These are phyloP conservation scores for Xanthia togata DNA, from an alignment of 2,888 invertebrate genomes.

Conservation along the genomic window DNA sequence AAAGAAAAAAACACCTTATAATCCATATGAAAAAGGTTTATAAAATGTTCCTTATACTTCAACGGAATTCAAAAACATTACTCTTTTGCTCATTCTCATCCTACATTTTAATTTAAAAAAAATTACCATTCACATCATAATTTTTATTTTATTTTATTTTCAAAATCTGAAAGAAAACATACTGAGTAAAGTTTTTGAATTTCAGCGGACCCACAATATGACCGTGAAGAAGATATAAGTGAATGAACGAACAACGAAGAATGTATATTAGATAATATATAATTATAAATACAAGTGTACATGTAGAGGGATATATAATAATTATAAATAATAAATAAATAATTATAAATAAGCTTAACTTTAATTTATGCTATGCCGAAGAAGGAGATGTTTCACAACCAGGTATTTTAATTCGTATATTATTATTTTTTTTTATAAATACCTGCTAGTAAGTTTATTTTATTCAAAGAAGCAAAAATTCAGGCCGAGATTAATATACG, in stretches of 20 bases:
- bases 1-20: slow-evolving; percentile 16
- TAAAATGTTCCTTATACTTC: slow-evolving; percentile 34
- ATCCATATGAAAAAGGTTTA: not conserved
- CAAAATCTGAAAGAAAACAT: slow-evolving; percentile 7
- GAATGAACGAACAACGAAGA: slow-evolving; percentile 59
- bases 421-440: not conserved
- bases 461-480: not conserved
- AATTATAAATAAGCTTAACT: slow-evolving; percentile 52
- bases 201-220: slow-evolving; percentile 66
- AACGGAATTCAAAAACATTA: slow-evolving; percentile 66
- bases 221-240: slow-evolving; percentile 55
- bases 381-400: slow-evolving; percentile 92
- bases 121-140: slow-evolving; percentile 20
- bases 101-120: slow-evolving; percentile 39
- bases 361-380: slow-evolving; percentile 77
- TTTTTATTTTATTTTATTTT: slow-evolving; percentile 24
- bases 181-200: slow-evolving; percentile 68
- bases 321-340: slow-evolving; percentile 48
- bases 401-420: slow-evolving; percentile 84
- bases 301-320: slow-evolving; percentile 41
- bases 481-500: not conserved
- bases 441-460: not conserved
- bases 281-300: slow-evolving; percentile 36
- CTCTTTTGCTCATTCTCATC: slow-evolving; percentile 63
- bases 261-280: slow-evolving; percentile 39